Evolutionary conservation across 2,888 invertebrate genomes (phyloP), one percentile per base, ranked within the genome.

Genomic region (Pammene aurita): DNA sequence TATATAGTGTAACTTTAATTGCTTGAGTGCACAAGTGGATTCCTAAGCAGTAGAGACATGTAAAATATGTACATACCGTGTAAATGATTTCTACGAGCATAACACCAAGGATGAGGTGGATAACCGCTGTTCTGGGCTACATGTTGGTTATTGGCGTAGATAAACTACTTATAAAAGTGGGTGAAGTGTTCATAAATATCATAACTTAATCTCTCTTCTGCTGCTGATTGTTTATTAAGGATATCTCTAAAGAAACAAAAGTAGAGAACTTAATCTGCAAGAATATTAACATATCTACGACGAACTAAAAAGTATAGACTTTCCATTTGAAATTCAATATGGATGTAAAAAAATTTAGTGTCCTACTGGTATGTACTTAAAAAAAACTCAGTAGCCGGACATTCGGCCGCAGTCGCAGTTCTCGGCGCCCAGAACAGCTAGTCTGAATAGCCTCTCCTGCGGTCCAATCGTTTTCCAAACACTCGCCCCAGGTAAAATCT

Each of bases 361-460:
- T 26, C 4, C 26, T 26, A 26, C 26, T 26, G 4, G 26, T 26
- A 26, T 26, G 26, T 26, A n/a, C n/a, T n/a, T n/a, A n/a, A n/a
- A n/a, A 26, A 26, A 55, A 58, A 42, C 44, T n/a, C 18, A 44
- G 42, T 58, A 57, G 16, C 42, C 16, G 26, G 42, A 7, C 18
- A 13, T 16, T 14, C 7, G 34, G 13, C 38, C 38, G 38, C 50
- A 38, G 13, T 38, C 38, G 14, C 14, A 42, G 42, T 57, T 38
- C 9, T 5, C n/a, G 41, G 42, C 42, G 13, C 18, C 13, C 58
- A 38, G 76, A 84, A 80, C 83, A 14, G 46, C 46, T 78, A 78
- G 80, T 81, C 80, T 75, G 77, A 85, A 81, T 83, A 80, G 79
- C 74, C 76, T 81, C 82, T 84, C 74, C 75, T 73, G 73, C 74